Conservation (phyloP, 1,140 invertebrate genomes). For the Procambarus clarkii region DNA sequence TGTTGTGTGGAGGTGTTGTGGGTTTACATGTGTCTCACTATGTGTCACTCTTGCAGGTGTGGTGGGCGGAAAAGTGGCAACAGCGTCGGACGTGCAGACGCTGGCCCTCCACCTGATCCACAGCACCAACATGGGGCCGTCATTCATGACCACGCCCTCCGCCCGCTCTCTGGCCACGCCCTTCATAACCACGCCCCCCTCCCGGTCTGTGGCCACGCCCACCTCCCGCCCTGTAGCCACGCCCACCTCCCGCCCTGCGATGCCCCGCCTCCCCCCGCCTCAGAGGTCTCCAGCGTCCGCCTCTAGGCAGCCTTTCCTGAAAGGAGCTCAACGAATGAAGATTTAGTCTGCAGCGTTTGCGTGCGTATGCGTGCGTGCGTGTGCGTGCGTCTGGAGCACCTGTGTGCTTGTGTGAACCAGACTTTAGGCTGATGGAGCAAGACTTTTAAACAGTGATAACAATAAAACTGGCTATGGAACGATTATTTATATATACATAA, state of each 20-base stretch:
- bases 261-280: not conserved
- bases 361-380: not conserved
- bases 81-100: conserved; percentile 46
- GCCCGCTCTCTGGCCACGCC: not conserved
- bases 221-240: not conserved
- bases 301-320: not conserved
- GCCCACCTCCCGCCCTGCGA: not conserved
- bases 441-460: no score
- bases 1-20: no score
- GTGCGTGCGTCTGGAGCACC: not conserved
- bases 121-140: conserved; percentile 5
- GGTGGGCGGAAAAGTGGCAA: conserved; percentile 42
- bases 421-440: no score
- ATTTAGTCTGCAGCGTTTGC: not conserved
- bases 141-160: conserved; percentile 14
- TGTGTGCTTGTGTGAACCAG: not conserved
- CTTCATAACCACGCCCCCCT: not conserved
- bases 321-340: not conserved
- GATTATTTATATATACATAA: no score
- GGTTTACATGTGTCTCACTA: no score
- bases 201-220: not conserved
- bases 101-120: conserved; percentile 53
- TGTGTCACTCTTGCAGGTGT: conserved; percentile 27
- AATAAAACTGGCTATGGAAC: no score
- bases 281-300: not conserved